A percentile compares a stretch with the other conserved stretches of the same genome.
phyloP scores from a whole-genome alignment of 2,113 vertebrate species.

The mouse (Mus musculus) region DNA sequence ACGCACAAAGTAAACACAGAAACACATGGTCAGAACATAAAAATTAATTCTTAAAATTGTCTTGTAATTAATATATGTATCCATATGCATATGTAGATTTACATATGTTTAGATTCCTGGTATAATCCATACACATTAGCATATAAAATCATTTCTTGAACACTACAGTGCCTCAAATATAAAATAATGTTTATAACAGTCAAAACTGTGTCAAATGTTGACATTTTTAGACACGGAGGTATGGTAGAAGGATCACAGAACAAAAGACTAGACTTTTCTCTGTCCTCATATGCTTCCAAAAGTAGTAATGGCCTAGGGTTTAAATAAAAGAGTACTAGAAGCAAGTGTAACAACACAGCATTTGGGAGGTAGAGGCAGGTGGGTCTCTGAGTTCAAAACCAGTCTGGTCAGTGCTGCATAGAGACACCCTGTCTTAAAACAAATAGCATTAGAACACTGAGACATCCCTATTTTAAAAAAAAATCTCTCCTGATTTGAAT shows the following conservation, averaged over 20 bases:
- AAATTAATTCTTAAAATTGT: neutral
- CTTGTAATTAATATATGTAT: neutral
- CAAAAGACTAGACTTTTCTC: neutral
- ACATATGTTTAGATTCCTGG: neutral
- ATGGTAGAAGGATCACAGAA: neutral
- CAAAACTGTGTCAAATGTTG: neutral
- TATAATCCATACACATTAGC: neutral
- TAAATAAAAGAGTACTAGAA: neutral
- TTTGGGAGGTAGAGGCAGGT: neutral
- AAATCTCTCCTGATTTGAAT: slow-evolving; percentile 20
- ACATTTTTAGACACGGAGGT: slow-evolving; percentile 4
- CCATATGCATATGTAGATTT: neutral
- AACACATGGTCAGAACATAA: neutral
- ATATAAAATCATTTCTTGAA: neutral
- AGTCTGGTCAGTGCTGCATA: neutral
- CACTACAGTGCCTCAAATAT: neutral
- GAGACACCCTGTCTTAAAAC: neutral
- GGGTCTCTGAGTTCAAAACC: neutral
- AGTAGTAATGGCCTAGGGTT: neutral
- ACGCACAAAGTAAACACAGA: neutral
- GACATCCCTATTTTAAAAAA: neutral
- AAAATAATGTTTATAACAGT: slow-evolving; percentile 6
- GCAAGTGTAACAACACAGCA: neutral
- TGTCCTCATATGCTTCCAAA: slow-evolving; percentile 3
- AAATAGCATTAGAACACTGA: neutral